Base-by-base conservation (phyloP, 30 jellyfish, hydroid and myxozoan species). In the Mastigias papua region DNA sequence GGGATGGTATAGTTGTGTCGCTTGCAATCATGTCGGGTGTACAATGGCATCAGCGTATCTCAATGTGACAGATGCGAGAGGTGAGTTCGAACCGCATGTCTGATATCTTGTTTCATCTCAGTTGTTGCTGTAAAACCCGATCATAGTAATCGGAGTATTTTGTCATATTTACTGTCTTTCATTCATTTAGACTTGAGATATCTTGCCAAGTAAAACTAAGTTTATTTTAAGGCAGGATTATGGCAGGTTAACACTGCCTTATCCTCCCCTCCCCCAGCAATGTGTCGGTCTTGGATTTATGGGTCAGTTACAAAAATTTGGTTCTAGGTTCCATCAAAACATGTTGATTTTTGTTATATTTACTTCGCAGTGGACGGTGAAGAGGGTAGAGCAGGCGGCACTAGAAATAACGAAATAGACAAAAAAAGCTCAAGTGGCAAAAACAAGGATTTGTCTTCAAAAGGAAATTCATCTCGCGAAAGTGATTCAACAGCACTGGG, bases 1-100 rank as follows among this genome's bases (percentile, higher is more conserved):
- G 5, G 99, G 99, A 2, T 95, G 91, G 90, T 95, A 95, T 49
- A 95, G 97, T 61, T 95, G 99, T 68, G 32, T 90, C 25, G 98
- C 86, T 0, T 91, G 98, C 86, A 95, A 95, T 72, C 94, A 85
- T 78, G 82, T 95, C 65, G 99, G 99, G 1, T 69, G 93, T 35
- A 90, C 96, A n/a, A 77, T 86, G 28, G 88, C 54, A 27, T 80
- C 90, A 15, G 92, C 92, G 46, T 82, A 49, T 31, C 32, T 93
- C 66, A 65, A 62, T 17, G 97, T 93, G 42, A 69, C 42, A 10
- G 62, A 48, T 7, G 46, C 42, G 2, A 33, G 31, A 31, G 86
- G 92, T 83, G 17, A 68, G 92, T 17, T 51, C 5, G 54, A 37
- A 37, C 6, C 54, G n/a, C n/a, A n/a, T n/a, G n/a, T n/a, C n/a